Percentiles rank a stretch among this genome's conserved stretches.
Conservation (phyloP, 2,797 vertebrate genomes). For the Malacoctenus gilli region DNA sequence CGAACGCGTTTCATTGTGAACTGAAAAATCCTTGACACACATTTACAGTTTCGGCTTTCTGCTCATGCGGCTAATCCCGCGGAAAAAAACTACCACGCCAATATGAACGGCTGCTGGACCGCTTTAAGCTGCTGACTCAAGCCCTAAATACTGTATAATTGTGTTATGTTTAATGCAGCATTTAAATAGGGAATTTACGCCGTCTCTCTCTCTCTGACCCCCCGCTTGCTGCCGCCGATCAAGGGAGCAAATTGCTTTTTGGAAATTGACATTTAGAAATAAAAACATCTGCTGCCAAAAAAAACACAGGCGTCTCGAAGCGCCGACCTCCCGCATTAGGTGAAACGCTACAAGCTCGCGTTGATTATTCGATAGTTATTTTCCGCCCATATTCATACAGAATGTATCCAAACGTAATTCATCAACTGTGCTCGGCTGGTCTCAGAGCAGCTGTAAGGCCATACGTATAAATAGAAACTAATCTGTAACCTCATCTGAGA, state of each 20-base stretch:
- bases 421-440: slow-evolving; percentile 25
- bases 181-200: not conserved
- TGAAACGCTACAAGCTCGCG: not conserved
- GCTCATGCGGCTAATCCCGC: slow-evolving; percentile 2
- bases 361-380: too few species aligned
- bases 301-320: not conserved
- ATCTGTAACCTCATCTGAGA: slow-evolving; percentile 60
- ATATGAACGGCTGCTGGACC: slow-evolving; percentile 7
- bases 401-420: slow-evolving; percentile 13
- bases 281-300: slow-evolving; percentile 2
- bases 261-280: not conserved
- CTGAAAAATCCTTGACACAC: not conserved
- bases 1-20: too few species aligned
- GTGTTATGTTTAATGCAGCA: slow-evolving; percentile 1
- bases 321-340: not conserved
- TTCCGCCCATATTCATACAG: too few species aligned
- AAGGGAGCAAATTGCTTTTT: not conserved
- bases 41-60: slow-evolving; percentile 10
- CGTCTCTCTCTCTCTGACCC: slow-evolving; percentile 1
- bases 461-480: slow-evolving; percentile 58
- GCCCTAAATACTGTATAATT: slow-evolving; percentile 5
- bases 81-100: slow-evolving; percentile 13
- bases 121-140: slow-evolving; percentile 1
- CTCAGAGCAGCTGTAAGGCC: slow-evolving; percentile 26
- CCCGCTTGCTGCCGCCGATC: not conserved